Conservation (phyloP, 1,140 invertebrate genomes). For the Bombus confusus region DNA sequence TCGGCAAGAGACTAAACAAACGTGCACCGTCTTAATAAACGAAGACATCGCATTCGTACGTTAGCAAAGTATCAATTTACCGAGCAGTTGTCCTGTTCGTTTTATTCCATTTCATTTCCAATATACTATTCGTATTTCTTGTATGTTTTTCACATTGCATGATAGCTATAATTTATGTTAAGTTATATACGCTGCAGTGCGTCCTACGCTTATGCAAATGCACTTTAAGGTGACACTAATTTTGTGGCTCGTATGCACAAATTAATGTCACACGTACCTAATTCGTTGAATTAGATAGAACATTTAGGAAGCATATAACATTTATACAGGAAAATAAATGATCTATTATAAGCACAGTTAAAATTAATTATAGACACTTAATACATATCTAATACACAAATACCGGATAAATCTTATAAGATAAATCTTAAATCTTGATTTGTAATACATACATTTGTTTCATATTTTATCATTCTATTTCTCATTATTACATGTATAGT, state of each 20-base stretch:
- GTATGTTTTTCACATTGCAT: background rate
- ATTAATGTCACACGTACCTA: conserved; percentile 38
- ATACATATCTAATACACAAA: background rate
- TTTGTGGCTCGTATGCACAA: conserved; percentile 28
- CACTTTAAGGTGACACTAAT: conserved; percentile 48
- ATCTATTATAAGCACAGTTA: background rate
- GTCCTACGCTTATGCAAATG: conserved; percentile 42
- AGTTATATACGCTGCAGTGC: background rate
- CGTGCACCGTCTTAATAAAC: background rate
- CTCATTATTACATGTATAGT: background rate
- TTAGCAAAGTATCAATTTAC: background rate
- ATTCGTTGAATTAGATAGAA: conserved; percentile 38
- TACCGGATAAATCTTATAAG: background rate
- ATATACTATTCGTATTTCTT: background rate
- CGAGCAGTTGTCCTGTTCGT: background rate
- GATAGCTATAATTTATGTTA: background rate
- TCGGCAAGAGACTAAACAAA: conserved; percentile 23
- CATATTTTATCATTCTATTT: too few species aligned
- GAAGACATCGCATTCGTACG: background rate
- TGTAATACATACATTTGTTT: background rate
- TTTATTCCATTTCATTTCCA: background rate
- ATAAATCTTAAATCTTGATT: background rate
- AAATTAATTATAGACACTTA: background rate
- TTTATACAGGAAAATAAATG: background rate
- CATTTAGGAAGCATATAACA: conserved; percentile 10